Percentiles rank a stretch among this genome's conserved stretches.
Evolutionary conservation across 2,113 vertebrate genomes (phyloP).

Genomic region (Tachysurus fulvidraco): DNA sequence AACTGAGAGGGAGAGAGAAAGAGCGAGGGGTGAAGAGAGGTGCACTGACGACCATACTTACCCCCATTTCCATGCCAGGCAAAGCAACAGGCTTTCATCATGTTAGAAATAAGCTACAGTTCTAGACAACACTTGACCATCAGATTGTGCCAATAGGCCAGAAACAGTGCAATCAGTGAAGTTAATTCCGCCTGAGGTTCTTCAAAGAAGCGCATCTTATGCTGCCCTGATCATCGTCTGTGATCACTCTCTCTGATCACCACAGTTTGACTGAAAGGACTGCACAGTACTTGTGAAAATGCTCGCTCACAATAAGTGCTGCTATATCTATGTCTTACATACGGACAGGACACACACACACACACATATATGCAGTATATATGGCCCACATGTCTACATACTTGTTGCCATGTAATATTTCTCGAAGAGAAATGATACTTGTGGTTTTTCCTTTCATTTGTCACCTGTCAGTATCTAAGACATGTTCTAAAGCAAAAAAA

Average conservation of each 20-base stretch:
- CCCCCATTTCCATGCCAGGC: slow-evolving; percentile 38
- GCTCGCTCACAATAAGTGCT: background rate
- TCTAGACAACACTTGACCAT: slow-evolving; percentile 41
- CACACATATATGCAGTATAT: background rate
- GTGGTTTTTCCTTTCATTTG: slow-evolving; percentile 4
- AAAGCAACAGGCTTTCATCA: slow-evolving; percentile 46
- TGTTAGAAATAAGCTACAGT: slow-evolving; percentile 34
- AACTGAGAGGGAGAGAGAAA: slow-evolving; percentile 14
- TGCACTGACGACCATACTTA: slow-evolving; percentile 26
- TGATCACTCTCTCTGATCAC: slow-evolving; percentile 22
- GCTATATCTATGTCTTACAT: background rate
- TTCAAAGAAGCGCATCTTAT: slow-evolving; percentile 20
- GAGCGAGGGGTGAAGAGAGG: background rate
- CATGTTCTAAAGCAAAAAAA: slow-evolving; percentile 24
- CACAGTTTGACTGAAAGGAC: slow-evolving; percentile 24
- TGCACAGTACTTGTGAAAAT: background rate
- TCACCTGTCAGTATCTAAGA: slow-evolving; percentile 18
- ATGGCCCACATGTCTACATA: background rate
- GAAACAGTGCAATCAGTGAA: slow-evolving; percentile 13
- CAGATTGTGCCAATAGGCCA: slow-evolving; percentile 28
- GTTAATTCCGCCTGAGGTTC: slow-evolving; percentile 29
- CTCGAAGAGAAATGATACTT: background rate
- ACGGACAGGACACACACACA: background rate
- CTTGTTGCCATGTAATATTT: background rate
- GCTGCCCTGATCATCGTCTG: slow-evolving; percentile 7